These are phyloP conservation scores for Eupithecia subfuscata DNA, from an alignment of 2,888 invertebrate genomes.

Conservation along the genomic window DNA sequence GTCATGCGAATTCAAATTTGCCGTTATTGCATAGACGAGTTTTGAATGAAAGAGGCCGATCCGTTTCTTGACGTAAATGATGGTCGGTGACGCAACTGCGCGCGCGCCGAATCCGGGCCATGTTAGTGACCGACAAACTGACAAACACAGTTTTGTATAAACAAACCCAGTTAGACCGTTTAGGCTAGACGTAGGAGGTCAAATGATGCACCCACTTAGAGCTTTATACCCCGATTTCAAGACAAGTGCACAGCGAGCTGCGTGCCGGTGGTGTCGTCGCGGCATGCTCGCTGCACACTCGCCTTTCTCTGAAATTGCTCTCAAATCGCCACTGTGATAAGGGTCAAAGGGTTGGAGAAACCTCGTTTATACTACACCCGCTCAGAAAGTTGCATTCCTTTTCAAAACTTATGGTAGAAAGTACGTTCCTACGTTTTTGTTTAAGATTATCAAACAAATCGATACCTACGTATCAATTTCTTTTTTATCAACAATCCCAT, in stretches of 20 bases:
- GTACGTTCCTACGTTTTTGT: not conserved
- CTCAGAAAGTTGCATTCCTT: no score
- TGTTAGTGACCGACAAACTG: slow-evolving; percentile 41
- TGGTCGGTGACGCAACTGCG: slow-evolving; percentile 41
- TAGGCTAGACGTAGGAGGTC: slow-evolving; percentile 6
- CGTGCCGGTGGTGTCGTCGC: no score
- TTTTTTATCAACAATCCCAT: not conserved
- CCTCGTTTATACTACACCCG: not conserved
- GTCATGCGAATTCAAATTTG: not conserved
- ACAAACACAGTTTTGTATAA: slow-evolving; percentile 26
- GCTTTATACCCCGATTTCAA: no score
- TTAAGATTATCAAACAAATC: not conserved
- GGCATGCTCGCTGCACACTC: no score
- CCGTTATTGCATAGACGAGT: slow-evolving; percentile 4
- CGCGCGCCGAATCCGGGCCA: slow-evolving; percentile 41
- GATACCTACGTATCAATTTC: not conserved
- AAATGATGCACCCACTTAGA: not conserved
- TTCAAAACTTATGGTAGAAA: no score
- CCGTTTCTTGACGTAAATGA: slow-evolving; percentile 39
- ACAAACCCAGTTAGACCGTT: slow-evolving; percentile 28
- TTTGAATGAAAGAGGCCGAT: slow-evolving; percentile 16
- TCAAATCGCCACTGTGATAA: no score
- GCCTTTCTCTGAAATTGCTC: no score
- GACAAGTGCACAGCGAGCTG: no score
- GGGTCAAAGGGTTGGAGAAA: not conserved